Conservation (phyloP, 2,797 vertebrate genomes). For the Calcarius lapponicus region DNA sequence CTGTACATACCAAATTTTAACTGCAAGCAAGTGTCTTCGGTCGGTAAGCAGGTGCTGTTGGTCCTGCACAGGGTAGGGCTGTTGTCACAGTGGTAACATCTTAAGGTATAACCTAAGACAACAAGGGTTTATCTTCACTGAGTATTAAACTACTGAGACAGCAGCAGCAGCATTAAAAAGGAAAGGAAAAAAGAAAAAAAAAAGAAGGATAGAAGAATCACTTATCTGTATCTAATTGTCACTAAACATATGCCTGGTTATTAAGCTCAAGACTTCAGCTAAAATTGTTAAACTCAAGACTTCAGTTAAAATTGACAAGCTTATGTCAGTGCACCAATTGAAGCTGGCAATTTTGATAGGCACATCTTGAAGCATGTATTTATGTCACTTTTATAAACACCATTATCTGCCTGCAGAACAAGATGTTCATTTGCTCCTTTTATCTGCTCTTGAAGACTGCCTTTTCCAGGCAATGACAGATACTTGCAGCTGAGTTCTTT, state of each 20-base stretch:
- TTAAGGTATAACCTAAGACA: conserved; percentile 42
- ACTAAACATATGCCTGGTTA: not conserved
- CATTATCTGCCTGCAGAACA: not conserved
- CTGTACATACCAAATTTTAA: conserved; percentile 61
- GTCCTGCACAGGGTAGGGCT: conserved; percentile 46
- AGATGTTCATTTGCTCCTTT: not conserved
- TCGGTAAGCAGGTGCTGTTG: conserved; percentile 18
- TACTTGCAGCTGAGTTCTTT: not conserved
- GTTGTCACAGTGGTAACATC: conserved; percentile 58
- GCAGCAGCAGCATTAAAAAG: not conserved
- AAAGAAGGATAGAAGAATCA: too few relatives aligned
- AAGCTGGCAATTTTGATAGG: not conserved
- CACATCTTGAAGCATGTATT: not conserved
- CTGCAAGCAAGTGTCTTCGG: conserved; percentile 53
- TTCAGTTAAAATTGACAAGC: not conserved
- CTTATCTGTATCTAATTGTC: not conserved
- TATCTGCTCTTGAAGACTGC: not conserved
- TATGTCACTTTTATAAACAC: not conserved
- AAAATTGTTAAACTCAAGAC: not conserved
- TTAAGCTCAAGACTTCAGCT: not conserved
- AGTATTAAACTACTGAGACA: not conserved
- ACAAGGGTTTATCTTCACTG: not conserved
- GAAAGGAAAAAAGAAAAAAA: not conserved
- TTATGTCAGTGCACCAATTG: not conserved
- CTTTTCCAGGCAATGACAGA: not conserved